Percentiles rank a stretch among this genome's conserved stretches.
Conservation (phyloP, 2,888 invertebrate genomes). For the Leucophora obtusa region DNA sequence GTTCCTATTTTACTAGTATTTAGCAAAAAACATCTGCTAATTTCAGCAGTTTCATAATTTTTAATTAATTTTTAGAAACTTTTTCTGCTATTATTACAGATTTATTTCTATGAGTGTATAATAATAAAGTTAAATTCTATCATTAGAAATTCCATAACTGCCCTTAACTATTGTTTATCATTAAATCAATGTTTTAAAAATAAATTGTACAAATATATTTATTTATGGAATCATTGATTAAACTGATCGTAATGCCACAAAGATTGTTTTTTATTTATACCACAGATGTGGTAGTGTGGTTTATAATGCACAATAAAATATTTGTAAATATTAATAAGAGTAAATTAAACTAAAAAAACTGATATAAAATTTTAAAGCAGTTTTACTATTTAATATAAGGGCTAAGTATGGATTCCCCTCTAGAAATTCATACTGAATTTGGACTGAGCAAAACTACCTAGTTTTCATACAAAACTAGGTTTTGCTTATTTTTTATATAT, state of each 20-base stretch:
- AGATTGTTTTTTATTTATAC: conserved; percentile 60
- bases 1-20: no score
- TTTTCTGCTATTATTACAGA: no score
- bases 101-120: no score
- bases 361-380: not conserved
- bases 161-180: conserved; percentile 28
- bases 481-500: no score
- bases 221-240: conserved; percentile 46
- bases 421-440: no score
- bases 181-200: conserved; percentile 1
- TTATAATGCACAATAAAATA: conserved; percentile 61
- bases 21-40: no score
- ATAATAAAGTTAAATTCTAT: not conserved
- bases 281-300: conserved; percentile 63
- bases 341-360: conserved; percentile 58
- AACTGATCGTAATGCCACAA: conserved; percentile 60
- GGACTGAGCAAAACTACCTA: no score
- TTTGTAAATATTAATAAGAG: conserved; percentile 45
- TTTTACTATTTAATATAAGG: no score
- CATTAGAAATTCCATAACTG: not conserved
- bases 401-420: no score
- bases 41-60: no score
- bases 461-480: no score
- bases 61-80: no score
- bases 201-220: not conserved